Percentiles rank a stretch among this genome's conserved stretches.
Evolutionary conservation across 2,888 invertebrate genomes (phyloP).

Genomic region (Pandemis heparana): DNA sequence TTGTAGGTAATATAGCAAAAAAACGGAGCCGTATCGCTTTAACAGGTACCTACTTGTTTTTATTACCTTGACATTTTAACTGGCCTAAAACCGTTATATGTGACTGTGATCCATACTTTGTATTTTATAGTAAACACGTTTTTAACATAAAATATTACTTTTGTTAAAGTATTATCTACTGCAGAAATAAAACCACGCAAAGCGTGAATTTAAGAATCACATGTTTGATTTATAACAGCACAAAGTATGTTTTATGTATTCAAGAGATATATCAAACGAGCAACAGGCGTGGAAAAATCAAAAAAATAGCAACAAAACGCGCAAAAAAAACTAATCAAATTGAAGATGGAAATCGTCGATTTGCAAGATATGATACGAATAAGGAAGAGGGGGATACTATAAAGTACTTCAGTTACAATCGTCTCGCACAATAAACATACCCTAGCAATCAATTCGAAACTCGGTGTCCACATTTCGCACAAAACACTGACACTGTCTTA

Average conservation of each 20-base stretch:
- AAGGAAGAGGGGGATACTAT: not conserved
- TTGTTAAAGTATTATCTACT: too few species aligned
- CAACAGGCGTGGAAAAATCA: not conserved
- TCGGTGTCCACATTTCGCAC: slow-evolving; percentile 32
- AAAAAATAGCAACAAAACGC: not conserved
- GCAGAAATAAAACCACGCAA: too few species aligned
- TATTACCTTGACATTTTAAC: not conserved
- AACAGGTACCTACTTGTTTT: not conserved
- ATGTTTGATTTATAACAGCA: too few species aligned
- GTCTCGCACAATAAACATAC: slow-evolving; percentile 19
- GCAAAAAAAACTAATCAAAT: not conserved
- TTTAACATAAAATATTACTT: too few species aligned
- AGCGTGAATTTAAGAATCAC: too few species aligned
- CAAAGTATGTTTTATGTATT: too few species aligned
- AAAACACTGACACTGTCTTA: slow-evolving; percentile 3
- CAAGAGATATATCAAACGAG: too few species aligned
- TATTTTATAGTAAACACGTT: too few species aligned
- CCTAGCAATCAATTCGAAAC: slow-evolving; percentile 20
- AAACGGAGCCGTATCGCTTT: not conserved
- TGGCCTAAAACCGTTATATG: not conserved
- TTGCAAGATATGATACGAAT: not conserved
- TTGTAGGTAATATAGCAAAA: not conserved
- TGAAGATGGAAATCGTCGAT: not conserved
- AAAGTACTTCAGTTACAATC: not conserved
- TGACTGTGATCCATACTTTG: too few species aligned